Percentiles rank a stretch among this genome's conserved stretches.
These are phyloP conservation scores for Pygocentrus nattereri DNA, from an alignment of 2,797 vertebrate species.

Conservation along the genomic window DNA sequence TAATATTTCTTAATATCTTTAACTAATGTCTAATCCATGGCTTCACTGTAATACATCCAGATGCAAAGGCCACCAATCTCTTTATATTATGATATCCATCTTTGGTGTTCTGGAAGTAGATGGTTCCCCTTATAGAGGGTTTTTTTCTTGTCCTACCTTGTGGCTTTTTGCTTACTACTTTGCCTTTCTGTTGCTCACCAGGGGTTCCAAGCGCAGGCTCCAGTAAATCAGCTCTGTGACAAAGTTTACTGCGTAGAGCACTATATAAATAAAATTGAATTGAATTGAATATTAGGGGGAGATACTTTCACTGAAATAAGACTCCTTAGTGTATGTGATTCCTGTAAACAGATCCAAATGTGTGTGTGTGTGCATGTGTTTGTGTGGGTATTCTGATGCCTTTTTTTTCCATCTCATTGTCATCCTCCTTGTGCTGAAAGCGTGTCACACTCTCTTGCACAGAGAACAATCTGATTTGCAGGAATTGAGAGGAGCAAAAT, in stretches of 20 bases:
- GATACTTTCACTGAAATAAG: slow-evolving; percentile 20
- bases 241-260: not conserved
- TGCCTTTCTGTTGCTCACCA: slow-evolving; percentile 9
- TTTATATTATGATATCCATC: not conserved
- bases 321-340: slow-evolving; percentile 33
- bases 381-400: slow-evolving; percentile 66
- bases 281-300: slow-evolving; percentile 14
- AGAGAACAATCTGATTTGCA: slow-evolving; percentile 83
- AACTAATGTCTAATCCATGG: no score
- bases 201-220: slow-evolving; percentile 11
- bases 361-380: slow-evolving; percentile 35
- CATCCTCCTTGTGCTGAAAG: slow-evolving; percentile 69
- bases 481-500: slow-evolving; percentile 73
- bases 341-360: slow-evolving; percentile 32
- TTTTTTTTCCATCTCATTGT: slow-evolving; percentile 61
- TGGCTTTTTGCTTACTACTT: not conserved
- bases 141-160: not conserved
- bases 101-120: not conserved
- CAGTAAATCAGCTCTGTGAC: slow-evolving; percentile 15
- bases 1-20: no score
- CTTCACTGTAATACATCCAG: no score
- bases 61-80: not conserved
- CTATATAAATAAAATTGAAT: slow-evolving; percentile 22
- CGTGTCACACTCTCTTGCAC: slow-evolving; percentile 80
- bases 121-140: not conserved